phyloP scores from a whole-genome alignment of 2,797 vertebrate genomes.

The Microtus californicus region DNA sequence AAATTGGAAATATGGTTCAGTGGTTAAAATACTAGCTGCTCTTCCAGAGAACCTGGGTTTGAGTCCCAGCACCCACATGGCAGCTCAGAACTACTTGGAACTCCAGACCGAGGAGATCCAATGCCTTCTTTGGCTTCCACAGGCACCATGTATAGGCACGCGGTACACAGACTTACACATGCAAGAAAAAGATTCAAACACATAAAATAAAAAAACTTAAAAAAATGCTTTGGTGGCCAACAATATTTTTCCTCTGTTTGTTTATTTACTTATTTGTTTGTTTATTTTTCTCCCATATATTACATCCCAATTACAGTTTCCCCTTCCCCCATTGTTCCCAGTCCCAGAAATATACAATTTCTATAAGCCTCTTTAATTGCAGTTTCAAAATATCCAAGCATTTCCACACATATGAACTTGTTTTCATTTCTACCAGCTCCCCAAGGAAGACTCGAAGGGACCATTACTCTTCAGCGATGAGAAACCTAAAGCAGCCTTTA shows the following conservation, averaged over 20 bases:
- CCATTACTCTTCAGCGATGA: background rate
- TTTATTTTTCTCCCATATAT: background rate
- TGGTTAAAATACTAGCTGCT: background rate
- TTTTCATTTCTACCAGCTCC: slow-evolving; percentile 27
- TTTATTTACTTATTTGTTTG: too few relatives aligned
- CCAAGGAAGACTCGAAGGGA: background rate
- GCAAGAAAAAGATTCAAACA: background rate
- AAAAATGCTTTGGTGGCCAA: slow-evolving; percentile 10
- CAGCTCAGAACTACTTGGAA: background rate
- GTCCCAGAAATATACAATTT: background rate
- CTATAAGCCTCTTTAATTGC: background rate
- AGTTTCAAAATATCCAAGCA: slow-evolving; percentile 29
- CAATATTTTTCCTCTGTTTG: background rate
- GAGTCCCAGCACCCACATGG: background rate
- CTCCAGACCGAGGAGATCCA: background rate
- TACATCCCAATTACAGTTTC: background rate
- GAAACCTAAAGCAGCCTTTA: background rate
- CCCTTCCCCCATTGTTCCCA: fast-evolving
- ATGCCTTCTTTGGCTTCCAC: background rate
- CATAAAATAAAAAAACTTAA: background rate
- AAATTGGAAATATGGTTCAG: background rate
- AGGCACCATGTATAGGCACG: too few relatives aligned
- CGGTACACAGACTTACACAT: background rate
- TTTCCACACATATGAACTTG: background rate
- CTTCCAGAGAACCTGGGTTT: background rate